A percentile compares a stretch with the other conserved stretches of the same genome.
Evolutionary conservation across 2,797 vertebrate genomes (phyloP).

Genomic region (Columba guinea): DNA sequence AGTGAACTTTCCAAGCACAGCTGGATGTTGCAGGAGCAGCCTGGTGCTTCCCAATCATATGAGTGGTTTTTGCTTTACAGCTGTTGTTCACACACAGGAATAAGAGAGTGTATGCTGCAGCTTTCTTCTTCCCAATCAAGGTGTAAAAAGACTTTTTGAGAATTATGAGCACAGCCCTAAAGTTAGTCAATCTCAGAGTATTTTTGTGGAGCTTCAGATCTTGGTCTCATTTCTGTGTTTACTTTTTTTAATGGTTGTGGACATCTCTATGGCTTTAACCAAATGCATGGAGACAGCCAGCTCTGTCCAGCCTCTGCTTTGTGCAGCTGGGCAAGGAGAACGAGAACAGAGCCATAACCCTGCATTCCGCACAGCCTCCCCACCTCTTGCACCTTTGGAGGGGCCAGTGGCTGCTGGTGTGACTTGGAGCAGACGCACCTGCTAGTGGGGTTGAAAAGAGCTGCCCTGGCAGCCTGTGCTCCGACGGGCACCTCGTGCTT

Average conservation of each 20-base stretch:
- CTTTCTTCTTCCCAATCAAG: neutral
- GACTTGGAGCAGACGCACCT: neutral
- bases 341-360: neutral
- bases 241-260: neutral
- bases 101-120: neutral
- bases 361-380: neutral
- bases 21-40: neutral
- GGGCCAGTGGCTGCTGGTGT: fast-evolving
- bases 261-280: neutral
- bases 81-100: neutral
- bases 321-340: neutral
- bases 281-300: neutral
- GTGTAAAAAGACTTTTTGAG: neutral
- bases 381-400: neutral
- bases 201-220: conserved; percentile 1
- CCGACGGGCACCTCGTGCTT: fast-evolving
- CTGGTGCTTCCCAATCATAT: neutral
- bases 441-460: neutral
- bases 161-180: neutral
- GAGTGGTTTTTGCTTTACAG: neutral
- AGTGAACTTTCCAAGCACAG: neutral
- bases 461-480: neutral
- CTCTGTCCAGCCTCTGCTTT: neutral
- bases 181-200: neutral
- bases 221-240: neutral